Conservation (phyloP, 64 coral and sea anemone genomes). For the Actinia tenebrosa region DNA sequence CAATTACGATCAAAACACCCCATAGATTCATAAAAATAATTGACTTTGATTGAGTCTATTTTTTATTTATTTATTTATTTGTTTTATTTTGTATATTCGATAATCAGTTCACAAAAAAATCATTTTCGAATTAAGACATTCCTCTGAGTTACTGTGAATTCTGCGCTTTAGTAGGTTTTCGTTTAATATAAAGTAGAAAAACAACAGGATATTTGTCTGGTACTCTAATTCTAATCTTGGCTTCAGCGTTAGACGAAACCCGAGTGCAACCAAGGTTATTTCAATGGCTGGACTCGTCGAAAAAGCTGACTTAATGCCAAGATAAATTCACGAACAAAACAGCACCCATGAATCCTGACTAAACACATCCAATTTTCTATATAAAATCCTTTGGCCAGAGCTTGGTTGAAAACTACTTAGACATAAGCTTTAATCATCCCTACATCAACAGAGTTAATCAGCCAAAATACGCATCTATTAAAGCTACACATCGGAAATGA, state of each 20-base stretch:
- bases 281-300: background rate
- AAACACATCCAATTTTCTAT: background rate
- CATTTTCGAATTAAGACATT: too few species aligned
- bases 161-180: background rate
- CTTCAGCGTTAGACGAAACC: background rate
- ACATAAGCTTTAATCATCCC: background rate
- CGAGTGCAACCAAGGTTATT: background rate
- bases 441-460: background rate
- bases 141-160: too few species aligned
- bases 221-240: background rate
- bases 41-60: background rate
- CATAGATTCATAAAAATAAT: background rate
- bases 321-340: background rate
- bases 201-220: background rate
- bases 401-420: background rate
- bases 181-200: background rate
- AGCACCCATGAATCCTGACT: background rate
- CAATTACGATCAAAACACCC: background rate
- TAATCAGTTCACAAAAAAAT: background rate
- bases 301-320: conserved; percentile 14
- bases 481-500: background rate
- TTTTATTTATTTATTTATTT: background rate
- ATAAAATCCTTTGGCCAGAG: background rate
- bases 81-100: too few species aligned
- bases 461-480: background rate